Evolutionary conservation across 2,797 vertebrate genomes (phyloP), one percentile per base, ranked within the genome.

Genomic region (Intellagama lesueurii): DNA sequence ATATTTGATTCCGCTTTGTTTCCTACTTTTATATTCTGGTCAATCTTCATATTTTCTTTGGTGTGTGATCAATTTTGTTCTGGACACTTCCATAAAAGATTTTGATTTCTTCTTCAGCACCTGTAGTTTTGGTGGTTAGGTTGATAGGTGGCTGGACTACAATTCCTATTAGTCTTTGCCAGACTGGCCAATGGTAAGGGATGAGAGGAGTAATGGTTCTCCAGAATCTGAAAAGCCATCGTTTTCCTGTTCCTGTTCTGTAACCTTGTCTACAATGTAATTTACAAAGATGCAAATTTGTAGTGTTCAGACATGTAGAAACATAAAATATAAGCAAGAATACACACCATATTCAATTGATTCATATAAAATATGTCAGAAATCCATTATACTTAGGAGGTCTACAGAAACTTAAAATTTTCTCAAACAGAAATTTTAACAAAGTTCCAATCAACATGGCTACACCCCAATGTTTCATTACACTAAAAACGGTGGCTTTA

Each of bases 241-340:
- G 40, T 44, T 77, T 77, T 47, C 75, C 24, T 8, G 24, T 40
- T 24, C 40, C 40, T 47, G 8, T 77, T 47, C 44, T 77, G 1
- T 44, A 47, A 24, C 3, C 8, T 24, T 77, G 12, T n/a, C 75
- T 26, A 47, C 11, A 40, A 40, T 8, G 64, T 56, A 88, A 86
- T 88, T 75, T 69, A 22, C 89, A 90, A 78, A 64, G 0, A 2
- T 79, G 87, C 69, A 64, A 89, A 82, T 5, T 4, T 44, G 66
- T 89, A 72, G 60, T 81, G 30, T 69, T 86, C 32, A 69, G 88
- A 7, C 86, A 83, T 52, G 32, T 47, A 76, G n/a, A 64, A 1
- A 5, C 69, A 26, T 83, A 35, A 30, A 19, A 81, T 80, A 9
- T 52, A 87, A 24, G 73, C 17, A 90, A 88, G 17, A 81, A n/a